These are phyloP conservation scores for Glaucopsyche alexis DNA, from an alignment of 2,888 invertebrate genomes.

Conservation along the genomic window DNA sequence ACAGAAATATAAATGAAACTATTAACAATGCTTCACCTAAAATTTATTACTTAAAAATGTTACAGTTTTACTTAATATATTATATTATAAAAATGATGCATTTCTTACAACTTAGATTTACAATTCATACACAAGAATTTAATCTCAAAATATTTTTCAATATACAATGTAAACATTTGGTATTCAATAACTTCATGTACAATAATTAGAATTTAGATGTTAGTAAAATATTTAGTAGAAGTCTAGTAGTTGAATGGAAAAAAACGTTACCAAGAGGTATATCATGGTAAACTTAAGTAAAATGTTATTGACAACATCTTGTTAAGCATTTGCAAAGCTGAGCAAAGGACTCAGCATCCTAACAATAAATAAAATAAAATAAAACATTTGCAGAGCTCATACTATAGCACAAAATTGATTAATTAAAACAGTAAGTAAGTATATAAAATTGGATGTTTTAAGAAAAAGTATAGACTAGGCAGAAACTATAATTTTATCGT, in stretches of 20 bases:
- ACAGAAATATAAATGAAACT: conserved; percentile 39
- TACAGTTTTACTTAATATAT: conserved; percentile 57
- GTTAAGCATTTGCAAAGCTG: neutral
- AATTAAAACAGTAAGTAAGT: no score
- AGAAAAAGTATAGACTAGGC: no score
- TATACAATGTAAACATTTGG: conserved; percentile 64
- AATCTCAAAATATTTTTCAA: conserved; percentile 67
- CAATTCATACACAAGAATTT: conserved; percentile 55
- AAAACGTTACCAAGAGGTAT: conserved; percentile 12
- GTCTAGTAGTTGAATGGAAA: conserved; percentile 33
- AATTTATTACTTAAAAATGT: conserved; percentile 68
- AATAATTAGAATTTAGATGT: conserved; percentile 40
- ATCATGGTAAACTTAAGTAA: neutral
- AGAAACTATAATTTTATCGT: no score
- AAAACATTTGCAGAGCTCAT: neutral
- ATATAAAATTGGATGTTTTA: no score
- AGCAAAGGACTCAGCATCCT: no score
- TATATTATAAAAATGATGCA: conserved; percentile 57
- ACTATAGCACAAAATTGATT: neutral
- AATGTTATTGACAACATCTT: conserved; percentile 4
- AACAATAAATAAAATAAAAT: no score
- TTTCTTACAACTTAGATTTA: conserved; percentile 46
- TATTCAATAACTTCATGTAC: conserved; percentile 48
- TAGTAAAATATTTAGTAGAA: conserved; percentile 35
- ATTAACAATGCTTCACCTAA: conserved; percentile 50